Conservation (phyloP, 2,797 vertebrate species). For the Psittacula derbiana region DNA sequence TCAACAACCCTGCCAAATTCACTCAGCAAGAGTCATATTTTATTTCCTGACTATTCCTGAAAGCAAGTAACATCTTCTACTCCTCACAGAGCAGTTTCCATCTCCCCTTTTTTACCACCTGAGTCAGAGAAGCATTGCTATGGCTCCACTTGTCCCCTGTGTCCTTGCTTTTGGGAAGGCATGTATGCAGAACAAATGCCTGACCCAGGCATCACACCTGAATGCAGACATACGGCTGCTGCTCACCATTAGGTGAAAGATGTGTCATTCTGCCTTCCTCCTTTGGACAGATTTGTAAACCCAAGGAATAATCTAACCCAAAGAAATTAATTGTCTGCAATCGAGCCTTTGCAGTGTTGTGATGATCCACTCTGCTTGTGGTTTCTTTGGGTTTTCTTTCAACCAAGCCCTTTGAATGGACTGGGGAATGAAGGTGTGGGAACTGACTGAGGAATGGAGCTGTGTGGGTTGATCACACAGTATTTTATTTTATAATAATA, state of each 20-base stretch:
- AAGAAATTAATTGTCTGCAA: not conserved
- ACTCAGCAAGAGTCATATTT: not conserved
- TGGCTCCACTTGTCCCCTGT: not conserved
- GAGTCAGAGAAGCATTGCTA: not conserved
- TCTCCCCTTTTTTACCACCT: not conserved
- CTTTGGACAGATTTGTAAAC: not conserved
- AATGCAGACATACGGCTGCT: not conserved
- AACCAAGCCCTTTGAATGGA: not conserved
- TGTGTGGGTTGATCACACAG: not conserved
- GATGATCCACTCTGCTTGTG: not conserved
- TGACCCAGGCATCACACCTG: not conserved
- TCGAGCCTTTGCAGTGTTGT: not conserved
- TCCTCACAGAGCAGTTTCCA: not conserved
- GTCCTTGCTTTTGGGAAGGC: not conserved
- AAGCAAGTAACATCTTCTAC: not conserved
- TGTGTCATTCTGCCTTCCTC: not conserved
- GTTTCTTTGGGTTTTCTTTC: not conserved
- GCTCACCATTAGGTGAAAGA: not conserved
- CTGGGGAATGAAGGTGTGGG: not conserved
- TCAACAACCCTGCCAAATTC: not conserved
- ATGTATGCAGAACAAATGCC: not conserved
- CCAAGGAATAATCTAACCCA: not conserved
- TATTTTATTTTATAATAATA: not conserved
- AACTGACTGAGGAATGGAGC: not conserved
- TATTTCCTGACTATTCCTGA: not conserved